Evolutionary conservation across 2,888 invertebrate species (phyloP).

Genomic region (Venusia cambrica): DNA sequence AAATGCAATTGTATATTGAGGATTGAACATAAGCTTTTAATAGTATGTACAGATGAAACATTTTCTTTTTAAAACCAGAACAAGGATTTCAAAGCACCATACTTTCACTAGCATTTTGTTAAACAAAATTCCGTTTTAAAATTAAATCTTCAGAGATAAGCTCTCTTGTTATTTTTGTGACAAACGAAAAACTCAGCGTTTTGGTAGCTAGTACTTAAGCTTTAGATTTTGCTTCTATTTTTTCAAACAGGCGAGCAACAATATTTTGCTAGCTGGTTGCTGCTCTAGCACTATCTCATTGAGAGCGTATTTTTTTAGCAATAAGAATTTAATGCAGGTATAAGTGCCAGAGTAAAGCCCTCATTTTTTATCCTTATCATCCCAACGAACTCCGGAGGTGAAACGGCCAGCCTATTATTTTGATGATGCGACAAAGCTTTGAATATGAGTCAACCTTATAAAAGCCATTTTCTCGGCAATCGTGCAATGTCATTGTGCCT

Average conservation of each 20-base stretch:
- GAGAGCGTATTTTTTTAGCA: too few species aligned
- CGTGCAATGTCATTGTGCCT: constrained; percentile 39
- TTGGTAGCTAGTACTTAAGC: too few species aligned
- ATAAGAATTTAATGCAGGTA: not conserved
- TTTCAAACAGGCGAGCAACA: too few species aligned
- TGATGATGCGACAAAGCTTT: constrained; percentile 60
- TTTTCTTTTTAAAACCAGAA: not conserved
- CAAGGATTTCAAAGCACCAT: constrained; percentile 1
- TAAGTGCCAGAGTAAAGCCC: constrained; percentile 35
- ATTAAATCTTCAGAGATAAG: constrained; percentile 7
- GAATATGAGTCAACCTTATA: constrained; percentile 51
- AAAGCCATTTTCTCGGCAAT: constrained; percentile 38
- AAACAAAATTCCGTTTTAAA: constrained; percentile 11
- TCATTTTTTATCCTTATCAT: constrained; percentile 45
- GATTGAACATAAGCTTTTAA: too few species aligned
- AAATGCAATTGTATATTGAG: too few species aligned
- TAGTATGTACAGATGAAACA: too few species aligned
- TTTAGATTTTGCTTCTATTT: too few species aligned
- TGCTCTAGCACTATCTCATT: too few species aligned
- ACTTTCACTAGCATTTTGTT: not conserved
- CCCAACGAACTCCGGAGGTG: constrained; percentile 48
- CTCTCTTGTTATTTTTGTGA: constrained; percentile 7
- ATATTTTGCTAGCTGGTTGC: too few species aligned
- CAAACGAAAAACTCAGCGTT: constrained; percentile 31
- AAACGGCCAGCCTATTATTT: constrained; percentile 60